phyloP scores from a whole-genome alignment of 1,140 invertebrate genomes.

The Diabrotica virgifera region DNA sequence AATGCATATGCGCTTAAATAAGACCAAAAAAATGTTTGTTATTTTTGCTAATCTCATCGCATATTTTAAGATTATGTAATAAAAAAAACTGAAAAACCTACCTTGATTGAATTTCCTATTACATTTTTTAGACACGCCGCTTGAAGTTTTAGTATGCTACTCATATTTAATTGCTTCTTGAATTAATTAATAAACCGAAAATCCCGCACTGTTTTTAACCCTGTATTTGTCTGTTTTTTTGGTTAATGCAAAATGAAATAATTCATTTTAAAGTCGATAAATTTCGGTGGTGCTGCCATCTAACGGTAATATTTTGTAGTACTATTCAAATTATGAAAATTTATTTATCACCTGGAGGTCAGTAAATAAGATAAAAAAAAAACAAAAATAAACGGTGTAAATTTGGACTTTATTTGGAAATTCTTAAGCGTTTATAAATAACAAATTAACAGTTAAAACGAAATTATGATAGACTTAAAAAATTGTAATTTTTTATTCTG shows the following conservation, averaged over 20 bases:
- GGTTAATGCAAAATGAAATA: background rate
- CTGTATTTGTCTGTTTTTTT: background rate
- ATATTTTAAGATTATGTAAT: conserved; percentile 5
- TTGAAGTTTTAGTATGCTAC: conserved; percentile 28
- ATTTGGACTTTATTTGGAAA: no score
- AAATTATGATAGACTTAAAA: no score
- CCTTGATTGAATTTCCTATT: conserved; percentile 26
- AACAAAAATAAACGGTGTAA: no score
- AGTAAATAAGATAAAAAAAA: no score
- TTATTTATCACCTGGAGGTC: no score
- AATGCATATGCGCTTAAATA: no score
- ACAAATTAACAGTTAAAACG: no score
- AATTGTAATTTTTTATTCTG: no score
- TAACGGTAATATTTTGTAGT: background rate
- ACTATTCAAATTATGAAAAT: no score
- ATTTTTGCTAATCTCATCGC: no score
- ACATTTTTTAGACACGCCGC: conserved; percentile 21
- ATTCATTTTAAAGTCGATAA: background rate
- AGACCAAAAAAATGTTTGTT: no score
- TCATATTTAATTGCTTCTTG: conserved; percentile 24
- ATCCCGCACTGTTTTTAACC: background rate
- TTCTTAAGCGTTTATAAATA: no score
- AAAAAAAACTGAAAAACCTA: conserved; percentile 26
- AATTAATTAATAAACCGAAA: background rate
- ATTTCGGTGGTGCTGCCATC: background rate